A percentile compares a stretch with the other conserved stretches of the same genome.
Evolutionary conservation across 1,140 invertebrate genomes (phyloP).

Genomic region (Drosophila suzukii): DNA sequence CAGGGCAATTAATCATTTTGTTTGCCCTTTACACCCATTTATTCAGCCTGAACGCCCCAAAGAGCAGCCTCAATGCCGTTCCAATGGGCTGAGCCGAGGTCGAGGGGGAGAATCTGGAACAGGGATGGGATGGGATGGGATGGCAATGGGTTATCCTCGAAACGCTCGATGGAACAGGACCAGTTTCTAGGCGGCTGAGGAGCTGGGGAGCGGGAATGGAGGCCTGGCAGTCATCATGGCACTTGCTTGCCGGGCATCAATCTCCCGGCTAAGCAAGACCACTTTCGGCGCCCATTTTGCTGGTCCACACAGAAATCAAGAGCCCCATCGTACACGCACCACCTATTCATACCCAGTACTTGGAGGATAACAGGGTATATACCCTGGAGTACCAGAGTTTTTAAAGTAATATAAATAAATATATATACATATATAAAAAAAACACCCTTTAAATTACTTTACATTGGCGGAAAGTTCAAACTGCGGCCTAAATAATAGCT

Average conservation of each 20-base stretch:
- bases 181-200: constrained; percentile 25
- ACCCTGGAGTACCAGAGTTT: not conserved
- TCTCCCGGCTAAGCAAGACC: constrained; percentile 66
- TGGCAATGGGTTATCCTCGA: constrained; percentile 50
- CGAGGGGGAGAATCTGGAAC: not conserved
- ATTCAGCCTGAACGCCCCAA: constrained; percentile 82
- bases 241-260: constrained; percentile 64
- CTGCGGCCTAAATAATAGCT: too few species aligned
- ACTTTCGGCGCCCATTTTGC: constrained; percentile 71
- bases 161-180: constrained; percentile 43
- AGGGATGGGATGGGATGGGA: constrained; percentile 29
- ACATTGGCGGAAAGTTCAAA: too few species aligned
- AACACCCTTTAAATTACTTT: too few species aligned
- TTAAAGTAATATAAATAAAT: not conserved
- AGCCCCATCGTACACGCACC: constrained; percentile 10
- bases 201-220: constrained; percentile 5
- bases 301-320: constrained; percentile 53
- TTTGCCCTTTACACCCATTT: constrained; percentile 83
- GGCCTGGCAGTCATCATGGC: constrained; percentile 49
- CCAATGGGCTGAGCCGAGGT: not conserved
- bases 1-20: constrained; percentile 84
- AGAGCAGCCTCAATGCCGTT: constrained; percentile 52
- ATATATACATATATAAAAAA: not conserved
- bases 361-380: not conserved
- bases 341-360: constrained; percentile 5